phyloP scores from a whole-genome alignment of 2,113 vertebrate genomes.

The Pseudorasbora parva region DNA sequence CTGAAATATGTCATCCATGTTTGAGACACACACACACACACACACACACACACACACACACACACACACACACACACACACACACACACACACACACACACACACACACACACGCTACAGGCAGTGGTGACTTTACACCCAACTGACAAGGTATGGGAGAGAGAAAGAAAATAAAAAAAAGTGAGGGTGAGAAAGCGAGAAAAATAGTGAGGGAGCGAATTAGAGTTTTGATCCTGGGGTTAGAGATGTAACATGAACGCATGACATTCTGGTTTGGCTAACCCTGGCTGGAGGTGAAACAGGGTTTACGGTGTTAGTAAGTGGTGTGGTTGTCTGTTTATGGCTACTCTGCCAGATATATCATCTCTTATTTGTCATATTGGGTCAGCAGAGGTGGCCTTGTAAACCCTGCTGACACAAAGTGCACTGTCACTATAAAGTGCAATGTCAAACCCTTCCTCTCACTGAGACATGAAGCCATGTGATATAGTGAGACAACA shows the following conservation, averaged over 20 bases:
- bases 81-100: no score
- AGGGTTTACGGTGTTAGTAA: conserved; percentile 36
- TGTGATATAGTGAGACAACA: conserved; percentile 19
- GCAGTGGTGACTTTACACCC: conserved; percentile 41
- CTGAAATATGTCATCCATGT: conserved; percentile 37
- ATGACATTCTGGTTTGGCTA: conserved; percentile 53
- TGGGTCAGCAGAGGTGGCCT: conserved; percentile 50
- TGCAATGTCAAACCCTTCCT: conserved; percentile 52
- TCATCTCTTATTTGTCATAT: conserved; percentile 51
- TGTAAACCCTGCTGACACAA: conserved; percentile 42
- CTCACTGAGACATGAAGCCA: conserved; percentile 25
- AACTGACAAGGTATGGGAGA: conserved; percentile 45
- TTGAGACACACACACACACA: conserved; percentile 16
- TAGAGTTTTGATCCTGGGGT: conserved; percentile 32
- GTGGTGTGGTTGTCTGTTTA: conserved; percentile 53
- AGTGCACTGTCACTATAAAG: conserved; percentile 38
- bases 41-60: no score
- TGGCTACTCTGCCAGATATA: conserved; percentile 50
- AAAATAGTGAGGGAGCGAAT: background rate
- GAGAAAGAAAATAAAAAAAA: conserved; percentile 30
- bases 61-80: no score
- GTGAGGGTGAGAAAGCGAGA: conserved; percentile 14
- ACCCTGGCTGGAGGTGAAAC: conserved; percentile 54
- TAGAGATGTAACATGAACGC: conserved; percentile 48
- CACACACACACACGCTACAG: conserved; percentile 12